Conservation (phyloP, 2,113 vertebrate genomes). For the Cephalophus harveyi region DNA sequence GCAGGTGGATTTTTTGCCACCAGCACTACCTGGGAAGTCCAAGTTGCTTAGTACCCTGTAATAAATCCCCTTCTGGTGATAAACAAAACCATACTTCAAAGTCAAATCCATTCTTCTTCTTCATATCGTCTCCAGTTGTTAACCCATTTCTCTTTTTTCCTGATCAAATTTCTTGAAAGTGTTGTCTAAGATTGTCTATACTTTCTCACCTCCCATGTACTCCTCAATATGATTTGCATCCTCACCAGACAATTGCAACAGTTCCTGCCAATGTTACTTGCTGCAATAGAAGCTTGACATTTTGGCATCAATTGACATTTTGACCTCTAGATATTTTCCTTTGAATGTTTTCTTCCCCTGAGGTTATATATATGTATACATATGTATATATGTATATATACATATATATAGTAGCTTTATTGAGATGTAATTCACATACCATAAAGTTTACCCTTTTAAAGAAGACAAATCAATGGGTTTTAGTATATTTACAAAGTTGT, state of each 20-base stretch:
- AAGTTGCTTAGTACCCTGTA: too few relatives aligned
- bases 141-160: background rate
- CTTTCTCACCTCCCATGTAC: background rate
- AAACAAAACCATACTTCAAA: background rate
- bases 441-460: slow-evolving; percentile 29
- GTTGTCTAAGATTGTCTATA: background rate
- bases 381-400: background rate
- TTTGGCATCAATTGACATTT: slow-evolving; percentile 4
- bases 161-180: background rate
- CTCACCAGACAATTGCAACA: background rate
- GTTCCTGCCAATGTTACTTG: background rate
- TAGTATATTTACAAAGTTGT: background rate
- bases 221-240: background rate
- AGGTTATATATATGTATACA: too few relatives aligned
- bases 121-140: background rate
- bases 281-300: slow-evolving; percentile 11
- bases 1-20: too few relatives aligned
- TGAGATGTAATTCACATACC: slow-evolving; percentile 31
- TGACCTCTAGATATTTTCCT: too few relatives aligned
- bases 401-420: background rate
- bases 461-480: background rate
- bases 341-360: too few relatives aligned
- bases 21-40: too few relatives aligned
- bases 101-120: background rate
- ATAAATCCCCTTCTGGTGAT: too few relatives aligned